Percentiles rank a stretch among this genome's conserved stretches.
Conservation (phyloP, 2,888 invertebrate species). For the Prosopocoilus inquinatus region DNA sequence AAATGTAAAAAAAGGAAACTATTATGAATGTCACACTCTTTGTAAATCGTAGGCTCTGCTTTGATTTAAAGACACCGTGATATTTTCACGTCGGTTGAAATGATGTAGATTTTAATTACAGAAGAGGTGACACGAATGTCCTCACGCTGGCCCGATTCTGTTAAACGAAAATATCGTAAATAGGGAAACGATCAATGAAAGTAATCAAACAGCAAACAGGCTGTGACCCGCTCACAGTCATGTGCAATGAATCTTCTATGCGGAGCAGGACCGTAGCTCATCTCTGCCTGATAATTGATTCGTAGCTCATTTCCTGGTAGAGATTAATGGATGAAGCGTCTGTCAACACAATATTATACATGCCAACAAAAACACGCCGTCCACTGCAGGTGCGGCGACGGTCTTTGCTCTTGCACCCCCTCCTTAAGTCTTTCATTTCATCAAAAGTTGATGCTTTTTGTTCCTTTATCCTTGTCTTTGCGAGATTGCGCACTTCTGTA, state of each 20-base stretch:
- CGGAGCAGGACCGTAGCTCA: constrained; percentile 26
- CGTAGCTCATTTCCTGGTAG: constrained; percentile 39
- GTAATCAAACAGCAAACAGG: background rate
- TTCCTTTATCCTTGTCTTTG: no score
- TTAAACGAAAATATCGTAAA: no score
- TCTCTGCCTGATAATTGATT: constrained; percentile 35
- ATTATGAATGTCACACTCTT: no score
- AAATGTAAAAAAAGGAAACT: no score
- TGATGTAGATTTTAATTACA: no score
- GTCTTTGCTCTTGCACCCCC: constrained; percentile 24
- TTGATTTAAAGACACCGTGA: no score
- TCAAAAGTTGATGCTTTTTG: no score
- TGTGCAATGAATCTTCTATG: constrained; percentile 8
- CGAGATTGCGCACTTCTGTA: no score
- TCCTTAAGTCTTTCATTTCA: constrained; percentile 9
- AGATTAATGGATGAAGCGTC: constrained; percentile 43
- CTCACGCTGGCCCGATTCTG: no score
- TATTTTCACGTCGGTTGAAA: no score
- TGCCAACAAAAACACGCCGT: constrained; percentile 40
- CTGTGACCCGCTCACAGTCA: background rate
- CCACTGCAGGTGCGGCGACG: constrained; percentile 35
- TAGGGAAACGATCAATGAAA: background rate
- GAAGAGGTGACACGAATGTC: no score
- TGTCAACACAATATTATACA: constrained; percentile 44
- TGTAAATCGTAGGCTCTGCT: no score